Percentiles rank a stretch among this genome's conserved stretches.
Conservation (phyloP, 1,140 invertebrate species). For the Euschistus heros region DNA sequence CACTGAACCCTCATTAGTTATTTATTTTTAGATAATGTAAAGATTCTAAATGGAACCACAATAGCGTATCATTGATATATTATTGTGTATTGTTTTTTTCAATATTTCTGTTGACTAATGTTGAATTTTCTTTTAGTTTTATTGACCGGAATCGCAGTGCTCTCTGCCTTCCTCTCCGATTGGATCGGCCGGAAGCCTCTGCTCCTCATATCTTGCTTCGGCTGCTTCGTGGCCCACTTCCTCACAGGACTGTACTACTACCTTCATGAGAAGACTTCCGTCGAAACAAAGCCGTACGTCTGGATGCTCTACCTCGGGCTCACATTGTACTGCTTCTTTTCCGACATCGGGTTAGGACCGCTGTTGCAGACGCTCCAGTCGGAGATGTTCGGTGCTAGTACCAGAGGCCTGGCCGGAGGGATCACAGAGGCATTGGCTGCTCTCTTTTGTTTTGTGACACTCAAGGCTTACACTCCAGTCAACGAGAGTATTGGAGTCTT, state of each 20-base stretch:
- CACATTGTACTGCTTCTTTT: not conserved
- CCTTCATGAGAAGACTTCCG: not conserved
- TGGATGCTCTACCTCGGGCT: not conserved
- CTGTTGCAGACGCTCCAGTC: constrained; percentile 27
- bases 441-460: no score
- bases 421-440: not conserved
- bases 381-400: constrained; percentile 27
- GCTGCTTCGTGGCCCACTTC: constrained; percentile 15
- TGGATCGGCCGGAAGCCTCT: constrained; percentile 38
- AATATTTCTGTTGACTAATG: no score
- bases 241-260: constrained; percentile 24
- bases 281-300: not conserved
- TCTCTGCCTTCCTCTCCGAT: constrained; percentile 38
- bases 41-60: no score
- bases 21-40: no score
- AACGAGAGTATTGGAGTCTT: no score
- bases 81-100: no score
- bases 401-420: constrained; percentile 21
- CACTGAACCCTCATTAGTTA: no score
- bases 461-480: no score
- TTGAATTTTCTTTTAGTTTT: constrained; percentile 4
- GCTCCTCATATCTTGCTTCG: not conserved
- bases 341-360: constrained; percentile 28
- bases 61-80: no score
- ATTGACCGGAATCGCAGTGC: constrained; percentile 36